Base-by-base conservation (phyloP, 92 coral and sea anemone genomes). In the Plumapathes pennacea region DNA sequence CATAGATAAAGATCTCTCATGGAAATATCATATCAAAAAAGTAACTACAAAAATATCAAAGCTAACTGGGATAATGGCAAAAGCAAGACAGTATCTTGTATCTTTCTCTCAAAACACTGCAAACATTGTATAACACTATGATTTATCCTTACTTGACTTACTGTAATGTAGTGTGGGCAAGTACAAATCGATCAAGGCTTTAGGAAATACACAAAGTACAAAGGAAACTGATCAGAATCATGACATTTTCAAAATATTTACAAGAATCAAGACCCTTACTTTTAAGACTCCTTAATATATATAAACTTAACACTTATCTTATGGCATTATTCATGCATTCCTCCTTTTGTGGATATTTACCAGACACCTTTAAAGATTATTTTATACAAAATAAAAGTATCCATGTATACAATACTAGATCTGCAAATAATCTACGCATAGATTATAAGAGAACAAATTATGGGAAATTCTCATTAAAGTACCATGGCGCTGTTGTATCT, bases 21-120 rank as follows among this genome's bases (percentile, higher is more conserved):
- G 28, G 60, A 54, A 54, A 19, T 32, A 15, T 15, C 60, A 54
- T 13, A 32, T 54, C 37, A 3, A 54, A 2, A 26, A 54, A 6
- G 44, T 54, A 32, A 17, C 57, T 19, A 50, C 2, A 4, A 50
- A 50, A 11, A 11, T 24, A 3, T 11, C 49, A 48, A 48, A 23
- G 28, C 4, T 48, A 18, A 22, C 9, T 7, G 54, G 54, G 2
- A 22, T 48, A 4, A 5, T 48, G 33, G 54, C 32, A 3, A 48
- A 48, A 33, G 54, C 54, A 1, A 48, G 54, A 4, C 54, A 48
- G 24, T 48, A 22, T 12, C 13, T 48, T 24, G 24, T 48, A 22
- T 12, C 13, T 48, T 24, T 21, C 32, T 2, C 31, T 48, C 1
- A 24, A 48, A 48, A 48, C 54, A 24, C 13, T 48, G n/a, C 31